A percentile compares a stretch with the other conserved stretches of the same genome.
Conservation (phyloP, 1,140 invertebrate species). For the Nasonia vitripennis region DNA sequence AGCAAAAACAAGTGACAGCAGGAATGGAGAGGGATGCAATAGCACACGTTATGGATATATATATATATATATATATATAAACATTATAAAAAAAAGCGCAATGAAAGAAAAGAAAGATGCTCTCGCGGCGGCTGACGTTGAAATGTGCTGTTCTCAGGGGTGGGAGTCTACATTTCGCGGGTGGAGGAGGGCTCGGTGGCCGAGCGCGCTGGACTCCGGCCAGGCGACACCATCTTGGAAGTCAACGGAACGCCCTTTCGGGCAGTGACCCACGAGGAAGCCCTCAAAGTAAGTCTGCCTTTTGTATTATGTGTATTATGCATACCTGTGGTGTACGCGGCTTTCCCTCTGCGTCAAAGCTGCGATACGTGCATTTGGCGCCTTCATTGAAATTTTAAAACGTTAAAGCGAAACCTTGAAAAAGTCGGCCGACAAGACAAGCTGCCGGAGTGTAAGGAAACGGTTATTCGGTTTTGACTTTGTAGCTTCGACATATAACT, state of each 20-base stretch:
- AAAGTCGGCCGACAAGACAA: too few species aligned
- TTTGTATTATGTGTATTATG: background rate
- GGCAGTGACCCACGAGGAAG: constrained; percentile 90
- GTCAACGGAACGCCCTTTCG: constrained; percentile 92
- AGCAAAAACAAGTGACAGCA: constrained; percentile 14
- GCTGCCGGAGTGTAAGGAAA: too few species aligned
- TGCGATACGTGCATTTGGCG: too few species aligned
- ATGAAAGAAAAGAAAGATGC: background rate
- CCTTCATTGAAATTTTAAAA: too few species aligned
- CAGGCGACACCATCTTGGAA: constrained; percentile 92
- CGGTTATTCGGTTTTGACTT: too few species aligned
- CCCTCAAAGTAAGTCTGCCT: constrained; percentile 83
- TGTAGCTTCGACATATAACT: too few species aligned
- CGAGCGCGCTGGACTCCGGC: constrained; percentile 87
- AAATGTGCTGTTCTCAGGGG: constrained; percentile 75
- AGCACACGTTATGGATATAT: constrained; percentile 21
- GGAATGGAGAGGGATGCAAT: constrained; percentile 31
- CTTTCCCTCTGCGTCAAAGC: too few species aligned
- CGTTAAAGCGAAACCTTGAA: too few species aligned
- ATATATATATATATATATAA: background rate
- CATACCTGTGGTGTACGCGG: too few species aligned
- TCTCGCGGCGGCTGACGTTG: constrained; percentile 17
- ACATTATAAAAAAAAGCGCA: background rate
- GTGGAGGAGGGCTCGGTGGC: constrained; percentile 91
- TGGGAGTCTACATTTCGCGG: constrained; percentile 91